A percentile compares a stretch with the other conserved stretches of the same genome.
phyloP scores from a whole-genome alignment of 2,797 vertebrate species.

The Gambusia yucatana region DNA sequence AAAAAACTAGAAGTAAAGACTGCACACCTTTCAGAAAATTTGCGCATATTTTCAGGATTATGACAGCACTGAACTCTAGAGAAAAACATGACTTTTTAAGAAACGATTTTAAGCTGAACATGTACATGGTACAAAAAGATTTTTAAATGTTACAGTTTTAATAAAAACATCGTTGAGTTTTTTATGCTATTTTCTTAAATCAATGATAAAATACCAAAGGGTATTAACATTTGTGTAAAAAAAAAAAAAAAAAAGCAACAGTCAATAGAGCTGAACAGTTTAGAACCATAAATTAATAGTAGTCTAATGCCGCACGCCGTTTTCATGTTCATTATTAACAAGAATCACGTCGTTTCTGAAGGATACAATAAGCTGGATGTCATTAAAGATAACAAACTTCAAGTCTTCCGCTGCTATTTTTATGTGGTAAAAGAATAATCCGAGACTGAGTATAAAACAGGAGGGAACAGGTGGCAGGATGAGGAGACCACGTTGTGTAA shows the following conservation, averaged over 20 bases:
- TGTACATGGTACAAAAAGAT: slow-evolving; percentile 28
- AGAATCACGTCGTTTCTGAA: not conserved
- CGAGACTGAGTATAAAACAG: slow-evolving; percentile 16
- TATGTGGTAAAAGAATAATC: not conserved
- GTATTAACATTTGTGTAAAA: not conserved
- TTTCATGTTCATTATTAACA: slow-evolving; percentile 35
- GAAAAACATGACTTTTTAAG: slow-evolving; percentile 4
- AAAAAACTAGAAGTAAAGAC: slow-evolving; percentile 17
- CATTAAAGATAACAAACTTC: slow-evolving; percentile 3
- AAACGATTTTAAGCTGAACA: slow-evolving; percentile 21
- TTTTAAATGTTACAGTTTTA: not conserved
- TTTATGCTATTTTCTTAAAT: not conserved
- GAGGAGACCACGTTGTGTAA: slow-evolving; percentile 19
- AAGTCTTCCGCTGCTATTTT: slow-evolving; percentile 18
- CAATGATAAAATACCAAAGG: not conserved
- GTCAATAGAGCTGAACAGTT: slow-evolving; percentile 51
- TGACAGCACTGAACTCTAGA: slow-evolving; percentile 17
- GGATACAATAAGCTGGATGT: slow-evolving; percentile 52
- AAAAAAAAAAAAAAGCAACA: slow-evolving; percentile 17
- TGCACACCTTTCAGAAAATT: slow-evolving; percentile 21
- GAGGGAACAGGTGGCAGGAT: slow-evolving; percentile 17
- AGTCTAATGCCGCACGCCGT: slow-evolving; percentile 18
- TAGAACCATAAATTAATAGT: slow-evolving; percentile 49
- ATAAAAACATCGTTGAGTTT: slow-evolving; percentile 12
- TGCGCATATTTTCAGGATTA: slow-evolving; percentile 22